Evolutionary conservation across 2,888 invertebrate species (phyloP), one percentile per base, ranked within the genome.

Genomic region (Hypomecis punctinalis): DNA sequence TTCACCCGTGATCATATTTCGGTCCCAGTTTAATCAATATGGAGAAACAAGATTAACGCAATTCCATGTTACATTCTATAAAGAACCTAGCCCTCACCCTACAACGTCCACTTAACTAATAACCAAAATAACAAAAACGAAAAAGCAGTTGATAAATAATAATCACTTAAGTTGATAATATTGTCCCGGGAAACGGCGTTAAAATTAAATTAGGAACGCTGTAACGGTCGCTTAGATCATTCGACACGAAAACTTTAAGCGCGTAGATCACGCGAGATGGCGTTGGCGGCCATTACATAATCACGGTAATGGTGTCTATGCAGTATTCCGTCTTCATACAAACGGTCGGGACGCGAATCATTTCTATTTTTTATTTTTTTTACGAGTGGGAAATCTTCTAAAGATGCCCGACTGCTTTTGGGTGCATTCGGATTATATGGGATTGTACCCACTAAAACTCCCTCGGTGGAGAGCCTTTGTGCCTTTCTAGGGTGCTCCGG

Each of bases 241-340:
- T 47, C 53, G 54, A 46, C 64, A 54, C 46, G 54, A 7, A 46
- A 48, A 59, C 48, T 59, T 54, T 54, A 63, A 55, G 49, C 42
- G 59, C 49, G 55, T 64, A 55, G 64, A 64, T 64, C 64, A 64
- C 64, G 64, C 64, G 43, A 64, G 64, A 64, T 64, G 64, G 64
- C 59, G 64, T 54, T 60, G 33, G 33, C 13, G 23, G 49, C 45
- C 48, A 59, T 54, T 54, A 42, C 46, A 61, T 51, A 63, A 52
- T 40, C 23, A 40, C 7, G 13, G 10, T 9, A 40, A 9, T 5
- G 11, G 7, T n/a, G 9, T n/a, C 0, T n/a, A 23, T 23, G 3
- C 23, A 23, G 23, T 23, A 23, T 23, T 23, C 23, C 23, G 23
- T 23, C 23, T 23, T 23, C 23, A 23, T 23, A 23, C 23, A 23